phyloP scores from a whole-genome alignment of 2,888 invertebrate species.

The Vanessa cardui region DNA sequence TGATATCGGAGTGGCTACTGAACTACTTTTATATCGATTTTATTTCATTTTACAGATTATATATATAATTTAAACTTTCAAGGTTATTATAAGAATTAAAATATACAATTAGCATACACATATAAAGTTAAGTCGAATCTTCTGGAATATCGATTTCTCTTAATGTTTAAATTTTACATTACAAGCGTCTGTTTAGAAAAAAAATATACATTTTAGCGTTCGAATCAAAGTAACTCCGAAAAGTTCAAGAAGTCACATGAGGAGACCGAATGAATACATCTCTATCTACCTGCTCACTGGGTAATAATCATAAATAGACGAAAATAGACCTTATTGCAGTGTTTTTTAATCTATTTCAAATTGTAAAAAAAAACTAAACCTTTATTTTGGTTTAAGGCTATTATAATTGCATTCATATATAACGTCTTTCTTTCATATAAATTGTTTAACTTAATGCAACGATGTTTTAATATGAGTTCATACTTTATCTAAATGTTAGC shows the following conservation, averaged over 20 bases:
- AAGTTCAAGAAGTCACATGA: conserved; percentile 46
- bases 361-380: too few relatives aligned
- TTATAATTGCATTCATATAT: too few relatives aligned
- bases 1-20: too few relatives aligned
- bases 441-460: not conserved
- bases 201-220: conserved; percentile 17
- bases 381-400: too few relatives aligned
- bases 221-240: conserved; percentile 30
- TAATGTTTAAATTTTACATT: not conserved
- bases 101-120: too few relatives aligned
- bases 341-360: not conserved
- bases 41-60: too few relatives aligned
- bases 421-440: not conserved
- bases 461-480: conserved; percentile 7
- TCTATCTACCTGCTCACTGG: conserved; percentile 44
- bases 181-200: not conserved
- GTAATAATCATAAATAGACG: conserved; percentile 38
- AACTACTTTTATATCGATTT: too few relatives aligned
- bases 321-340: conserved; percentile 30
- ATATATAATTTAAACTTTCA: too few relatives aligned
- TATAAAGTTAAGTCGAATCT: too few relatives aligned
- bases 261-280: conserved; percentile 45
- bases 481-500: conserved; percentile 27
- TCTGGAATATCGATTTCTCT: not conserved
- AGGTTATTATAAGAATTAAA: too few relatives aligned